Evolutionary conservation across 2,113 vertebrate genomes (phyloP).

Genomic region (Thunnus thynnus): DNA sequence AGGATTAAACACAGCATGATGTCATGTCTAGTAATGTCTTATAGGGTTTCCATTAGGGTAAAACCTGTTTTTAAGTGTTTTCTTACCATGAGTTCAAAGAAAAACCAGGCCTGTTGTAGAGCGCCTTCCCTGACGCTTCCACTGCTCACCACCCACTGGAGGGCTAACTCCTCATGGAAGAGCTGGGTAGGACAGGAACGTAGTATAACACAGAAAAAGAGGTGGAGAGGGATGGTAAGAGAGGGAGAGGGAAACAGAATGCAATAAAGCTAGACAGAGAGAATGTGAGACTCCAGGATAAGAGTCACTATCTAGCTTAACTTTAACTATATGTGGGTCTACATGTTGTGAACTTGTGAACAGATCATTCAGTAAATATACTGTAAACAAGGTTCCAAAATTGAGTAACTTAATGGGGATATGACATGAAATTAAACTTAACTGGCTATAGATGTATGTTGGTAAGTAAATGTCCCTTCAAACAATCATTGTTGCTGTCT

Average conservation of each 20-base stretch:
- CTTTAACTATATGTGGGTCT: slow-evolving; percentile 9
- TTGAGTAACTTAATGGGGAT: not conserved
- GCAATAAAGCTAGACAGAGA: slow-evolving; percentile 40
- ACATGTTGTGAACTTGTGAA: not conserved
- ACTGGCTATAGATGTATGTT: not conserved
- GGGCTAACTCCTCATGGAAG: slow-evolving; percentile 97
- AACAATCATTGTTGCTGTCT: not conserved
- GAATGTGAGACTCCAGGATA: slow-evolving; percentile 48
- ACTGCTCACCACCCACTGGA: slow-evolving; percentile 99
- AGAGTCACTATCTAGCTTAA: not conserved
- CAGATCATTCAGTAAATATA: not conserved
- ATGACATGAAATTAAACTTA: not conserved
- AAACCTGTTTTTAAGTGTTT: not conserved
- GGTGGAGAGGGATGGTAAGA: slow-evolving; percentile 23
- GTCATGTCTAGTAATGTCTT: not conserved
- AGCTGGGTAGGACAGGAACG: slow-evolving; percentile 83
- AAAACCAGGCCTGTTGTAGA: slow-evolving; percentile 99
- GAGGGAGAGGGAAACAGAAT: slow-evolving; percentile 11
- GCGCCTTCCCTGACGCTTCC: slow-evolving; percentile 96
- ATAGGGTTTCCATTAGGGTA: not conserved
- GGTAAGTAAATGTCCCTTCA: not conserved
- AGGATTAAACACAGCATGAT: not conserved
- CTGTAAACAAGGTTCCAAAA: slow-evolving; percentile 7
- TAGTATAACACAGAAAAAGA: slow-evolving; percentile 22
- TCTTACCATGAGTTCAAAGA: slow-evolving; percentile 99